Evolutionary conservation across 2,113 vertebrate genomes (phyloP), one percentile per base, ranked within the genome.

Genomic region (Serranochromis macrocephalus): DNA sequence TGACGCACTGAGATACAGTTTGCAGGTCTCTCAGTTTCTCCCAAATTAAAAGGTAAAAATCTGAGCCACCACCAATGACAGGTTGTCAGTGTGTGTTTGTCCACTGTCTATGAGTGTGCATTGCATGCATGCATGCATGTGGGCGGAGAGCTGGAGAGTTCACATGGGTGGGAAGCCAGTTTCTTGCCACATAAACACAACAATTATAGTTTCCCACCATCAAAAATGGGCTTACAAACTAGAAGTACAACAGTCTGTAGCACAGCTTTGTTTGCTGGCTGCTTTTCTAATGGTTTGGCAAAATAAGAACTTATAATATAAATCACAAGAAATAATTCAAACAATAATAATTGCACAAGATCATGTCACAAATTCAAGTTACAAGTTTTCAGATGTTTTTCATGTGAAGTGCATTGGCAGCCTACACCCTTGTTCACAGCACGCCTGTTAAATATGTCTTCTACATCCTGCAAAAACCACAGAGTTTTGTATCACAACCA

Each of bases 61-160:
- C 29, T 51, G 31, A 88, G 86, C 55, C 82, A 92, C n/a, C 51
- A 17, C 47, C 19, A 75, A 80, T 89, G 88, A 93, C 90, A 92
- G 81, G 83, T 82, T 89, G 90, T 86, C 90, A 90, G 66, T 92
- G 66, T 87, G 66, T 85, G 78, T 86, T 83, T 89, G 82, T 89
- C 45, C 49, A 75, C 68, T 84, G 83, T 75, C 71, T 79, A 57
- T 26, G 29, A 47, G 80, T 68, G 61, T 73, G 84, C 5, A 11
- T 81, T 31, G 29, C 75, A 68, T 38, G 87, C 68, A 61, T 38
- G 87, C 68, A 78, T 71, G 33, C 55, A 51, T 36, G 90, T 85
- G 53, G 86, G 87, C 13, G 54, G 54, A 13, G 33, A 57, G 80
- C 85, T 87, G 87, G 40, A 92, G 54, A 90, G 79, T 87, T 91